Conservation (phyloP, 2,888 invertebrate species). For the Lithodes maja region DNA sequence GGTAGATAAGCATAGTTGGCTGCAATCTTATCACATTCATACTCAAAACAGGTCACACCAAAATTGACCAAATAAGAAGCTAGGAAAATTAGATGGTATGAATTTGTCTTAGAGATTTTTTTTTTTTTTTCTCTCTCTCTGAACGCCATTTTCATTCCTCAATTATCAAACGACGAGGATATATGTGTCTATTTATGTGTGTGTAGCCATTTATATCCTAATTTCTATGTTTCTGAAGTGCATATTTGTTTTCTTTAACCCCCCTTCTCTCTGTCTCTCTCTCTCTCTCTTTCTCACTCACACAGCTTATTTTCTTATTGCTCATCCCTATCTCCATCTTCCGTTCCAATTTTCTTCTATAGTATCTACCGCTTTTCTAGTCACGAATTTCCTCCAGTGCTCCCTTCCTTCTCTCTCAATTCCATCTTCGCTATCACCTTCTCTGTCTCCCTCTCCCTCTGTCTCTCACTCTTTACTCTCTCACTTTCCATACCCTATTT, state of each 20-base stretch:
- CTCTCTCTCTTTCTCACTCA: background rate
- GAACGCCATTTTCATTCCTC: background rate
- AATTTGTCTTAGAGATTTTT: no score
- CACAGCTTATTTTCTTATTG: no score
- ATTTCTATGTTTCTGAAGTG: background rate
- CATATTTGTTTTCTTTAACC: background rate
- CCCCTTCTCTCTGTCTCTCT: background rate
- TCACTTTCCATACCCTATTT: background rate
- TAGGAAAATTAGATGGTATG: no score
- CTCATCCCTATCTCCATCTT: background rate
- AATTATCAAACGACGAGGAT: no score
- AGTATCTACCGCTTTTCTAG: background rate
- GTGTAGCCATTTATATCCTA: background rate
- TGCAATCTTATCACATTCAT: no score
- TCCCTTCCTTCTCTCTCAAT: no score
- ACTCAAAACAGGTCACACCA: no score
- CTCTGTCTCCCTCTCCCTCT: background rate
- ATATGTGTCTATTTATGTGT: no score
- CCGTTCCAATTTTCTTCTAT: no score
- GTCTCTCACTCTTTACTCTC: background rate
- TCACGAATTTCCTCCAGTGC: background rate
- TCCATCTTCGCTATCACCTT: background rate
- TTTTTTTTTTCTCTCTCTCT: background rate
- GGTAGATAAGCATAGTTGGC: no score
- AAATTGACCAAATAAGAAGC: no score